Percentiles rank a stretch among this genome's conserved stretches.
Conservation (phyloP, 2,888 invertebrate species). For the Monopis laevigella region DNA sequence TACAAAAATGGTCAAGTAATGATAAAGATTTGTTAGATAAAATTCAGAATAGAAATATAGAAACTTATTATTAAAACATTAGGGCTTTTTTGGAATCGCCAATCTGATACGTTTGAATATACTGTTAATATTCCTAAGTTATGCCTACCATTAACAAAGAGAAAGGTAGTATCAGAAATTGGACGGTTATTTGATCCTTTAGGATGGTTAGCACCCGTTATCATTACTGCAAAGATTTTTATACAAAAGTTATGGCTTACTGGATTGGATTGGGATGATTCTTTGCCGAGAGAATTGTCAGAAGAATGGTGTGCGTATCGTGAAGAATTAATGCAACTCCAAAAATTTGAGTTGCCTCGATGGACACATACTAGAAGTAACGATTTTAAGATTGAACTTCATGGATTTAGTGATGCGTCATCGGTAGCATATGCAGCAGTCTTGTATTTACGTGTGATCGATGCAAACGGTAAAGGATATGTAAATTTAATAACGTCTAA, state of each 20-base stretch:
- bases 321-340: neutral
- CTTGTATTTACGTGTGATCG: slow-evolving; percentile 19
- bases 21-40: too few relatives aligned
- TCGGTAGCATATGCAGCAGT: slow-evolving; percentile 20
- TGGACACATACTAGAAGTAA: slow-evolving; percentile 9
- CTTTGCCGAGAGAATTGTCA: neutral
- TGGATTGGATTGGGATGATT: slow-evolving; percentile 13
- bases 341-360: slow-evolving; percentile 12
- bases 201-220: slow-evolving; percentile 25
- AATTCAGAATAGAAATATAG: too few relatives aligned
- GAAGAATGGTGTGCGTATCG: neutral
- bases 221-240: slow-evolving; percentile 24
- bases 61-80: too few relatives aligned
- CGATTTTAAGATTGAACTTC: slow-evolving; percentile 14
- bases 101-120: slow-evolving; percentile 22
- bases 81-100: slow-evolving; percentile 25
- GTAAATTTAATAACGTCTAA: slow-evolving; percentile 20
- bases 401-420: slow-evolving; percentile 22
- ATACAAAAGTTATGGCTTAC: slow-evolving; percentile 27
- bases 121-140: slow-evolving; percentile 19
- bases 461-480: slow-evolving; percentile 13
- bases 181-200: slow-evolving; percentile 25
- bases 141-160: slow-evolving; percentile 23
- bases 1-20: too few relatives aligned
- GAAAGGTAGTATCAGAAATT: slow-evolving; percentile 25